Percentiles rank a stretch among this genome's conserved stretches.
These are phyloP conservation scores for Panthera leo DNA, from an alignment of 2,113 vertebrate genomes.

Conservation along the genomic window DNA sequence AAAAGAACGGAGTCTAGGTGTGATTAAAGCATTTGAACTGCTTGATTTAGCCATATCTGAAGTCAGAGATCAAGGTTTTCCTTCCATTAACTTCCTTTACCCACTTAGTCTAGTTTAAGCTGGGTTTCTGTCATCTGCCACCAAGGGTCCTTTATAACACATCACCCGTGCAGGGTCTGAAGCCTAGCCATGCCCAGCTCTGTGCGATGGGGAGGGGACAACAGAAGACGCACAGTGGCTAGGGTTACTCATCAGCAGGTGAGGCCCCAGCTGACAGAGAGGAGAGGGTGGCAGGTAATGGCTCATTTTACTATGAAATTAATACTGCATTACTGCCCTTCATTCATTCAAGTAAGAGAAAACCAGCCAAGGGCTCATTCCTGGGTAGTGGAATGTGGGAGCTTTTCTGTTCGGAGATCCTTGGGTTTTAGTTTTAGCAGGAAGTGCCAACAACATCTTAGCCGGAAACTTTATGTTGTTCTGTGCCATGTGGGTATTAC, in stretches of 20 bases:
- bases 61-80: background rate
- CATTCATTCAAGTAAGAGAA: conserved; percentile 58
- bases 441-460: background rate
- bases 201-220: fast-evolving
- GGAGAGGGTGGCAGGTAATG: conserved; percentile 16
- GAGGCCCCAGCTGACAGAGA: background rate
- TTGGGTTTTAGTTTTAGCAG: conserved; percentile 40
- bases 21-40: background rate
- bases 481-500: background rate
- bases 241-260: conserved; percentile 24
- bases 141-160: background rate
- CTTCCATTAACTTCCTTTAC: background rate
- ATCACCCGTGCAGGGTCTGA: too few relatives aligned
- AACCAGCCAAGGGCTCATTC: conserved; percentile 13
- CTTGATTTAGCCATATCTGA: background rate
- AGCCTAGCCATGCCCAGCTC: background rate
- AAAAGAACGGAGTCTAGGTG: background rate
- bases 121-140: background rate
- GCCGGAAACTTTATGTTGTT: background rate
- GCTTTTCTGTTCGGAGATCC: background rate
- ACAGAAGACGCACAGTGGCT: fast-evolving
- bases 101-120: background rate
- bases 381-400: background rate
- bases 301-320: conserved; percentile 66
- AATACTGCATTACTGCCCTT: conserved; percentile 55